Percentiles rank a stretch among this genome's conserved stretches.
Evolutionary conservation across 2,113 vertebrate species (phyloP).

Genomic region (Aspiorhynchus laticeps): DNA sequence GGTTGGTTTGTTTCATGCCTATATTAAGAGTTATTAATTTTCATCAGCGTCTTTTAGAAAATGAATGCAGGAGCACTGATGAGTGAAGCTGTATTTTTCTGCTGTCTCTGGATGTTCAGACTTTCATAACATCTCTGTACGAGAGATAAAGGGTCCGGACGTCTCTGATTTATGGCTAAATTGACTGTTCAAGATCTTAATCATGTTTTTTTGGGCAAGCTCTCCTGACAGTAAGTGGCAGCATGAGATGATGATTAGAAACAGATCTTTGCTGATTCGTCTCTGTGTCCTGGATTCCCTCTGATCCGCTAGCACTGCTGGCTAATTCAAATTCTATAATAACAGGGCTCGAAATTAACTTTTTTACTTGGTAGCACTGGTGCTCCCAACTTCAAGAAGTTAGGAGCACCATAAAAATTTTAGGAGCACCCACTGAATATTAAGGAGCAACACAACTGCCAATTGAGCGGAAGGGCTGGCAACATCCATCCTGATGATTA

Average conservation of each 20-base stretch:
- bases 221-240: not conserved
- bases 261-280: not conserved
- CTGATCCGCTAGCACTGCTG: not conserved
- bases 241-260: conserved; percentile 19
- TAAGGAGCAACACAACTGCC: too few species aligned
- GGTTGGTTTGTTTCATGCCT: not conserved
- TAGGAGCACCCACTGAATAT: too few species aligned
- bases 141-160: not conserved
- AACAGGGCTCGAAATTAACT: too few species aligned
- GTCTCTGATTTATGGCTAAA: not conserved
- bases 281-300: not conserved
- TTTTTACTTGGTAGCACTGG: too few species aligned
- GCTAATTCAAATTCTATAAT: too few species aligned
- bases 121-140: not conserved
- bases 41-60: too few species aligned
- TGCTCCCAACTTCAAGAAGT: too few species aligned
- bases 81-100: too few species aligned
- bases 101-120: not conserved
- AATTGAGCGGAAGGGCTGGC: too few species aligned
- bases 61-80: too few species aligned
- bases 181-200: not conserved
- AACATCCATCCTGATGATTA: too few species aligned
- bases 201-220: not conserved
- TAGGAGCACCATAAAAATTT: too few species aligned
- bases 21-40: not conserved